Percentiles rank a stretch among this genome's conserved stretches.
Conservation (phyloP, 2,113 vertebrate genomes). For the Struthidea cinerea region DNA sequence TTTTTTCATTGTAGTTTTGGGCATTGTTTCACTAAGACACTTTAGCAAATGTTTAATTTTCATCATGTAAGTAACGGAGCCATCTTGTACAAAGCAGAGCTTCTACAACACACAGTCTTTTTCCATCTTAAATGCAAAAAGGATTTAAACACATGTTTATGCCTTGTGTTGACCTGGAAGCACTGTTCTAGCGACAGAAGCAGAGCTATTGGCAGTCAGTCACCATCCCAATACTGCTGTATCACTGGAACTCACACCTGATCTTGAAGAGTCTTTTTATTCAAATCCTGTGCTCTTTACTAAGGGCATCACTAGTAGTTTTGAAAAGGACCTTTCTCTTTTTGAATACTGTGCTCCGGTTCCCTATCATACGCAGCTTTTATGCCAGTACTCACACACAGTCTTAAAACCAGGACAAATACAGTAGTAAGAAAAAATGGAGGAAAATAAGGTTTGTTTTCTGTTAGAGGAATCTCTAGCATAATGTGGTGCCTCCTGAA, state of each 20-base stretch:
- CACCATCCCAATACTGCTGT: neutral
- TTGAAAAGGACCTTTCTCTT: neutral
- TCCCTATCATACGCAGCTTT: neutral
- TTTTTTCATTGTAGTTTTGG: neutral
- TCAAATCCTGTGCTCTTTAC: neutral
- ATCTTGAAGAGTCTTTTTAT: neutral
- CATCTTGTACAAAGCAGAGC: neutral
- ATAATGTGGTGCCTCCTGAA: neutral
- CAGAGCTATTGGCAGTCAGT: neutral
- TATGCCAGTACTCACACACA: neutral
- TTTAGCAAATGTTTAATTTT: neutral
- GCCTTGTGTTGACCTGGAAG: neutral
- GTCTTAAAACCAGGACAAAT: neutral
- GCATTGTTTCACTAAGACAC: neutral
- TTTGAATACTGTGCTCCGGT: neutral
- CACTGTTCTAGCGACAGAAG: neutral
- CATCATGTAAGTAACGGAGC: fast-evolving
- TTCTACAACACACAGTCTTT: neutral
- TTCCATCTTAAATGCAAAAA: neutral
- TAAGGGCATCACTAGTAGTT: neutral
- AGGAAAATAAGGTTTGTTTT: neutral
- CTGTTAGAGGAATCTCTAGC: neutral
- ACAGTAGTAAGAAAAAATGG: neutral
- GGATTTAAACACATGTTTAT: neutral
- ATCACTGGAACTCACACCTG: neutral